phyloP scores from a whole-genome alignment of 1,140 invertebrate genomes.

The Parapsyche elsis region DNA sequence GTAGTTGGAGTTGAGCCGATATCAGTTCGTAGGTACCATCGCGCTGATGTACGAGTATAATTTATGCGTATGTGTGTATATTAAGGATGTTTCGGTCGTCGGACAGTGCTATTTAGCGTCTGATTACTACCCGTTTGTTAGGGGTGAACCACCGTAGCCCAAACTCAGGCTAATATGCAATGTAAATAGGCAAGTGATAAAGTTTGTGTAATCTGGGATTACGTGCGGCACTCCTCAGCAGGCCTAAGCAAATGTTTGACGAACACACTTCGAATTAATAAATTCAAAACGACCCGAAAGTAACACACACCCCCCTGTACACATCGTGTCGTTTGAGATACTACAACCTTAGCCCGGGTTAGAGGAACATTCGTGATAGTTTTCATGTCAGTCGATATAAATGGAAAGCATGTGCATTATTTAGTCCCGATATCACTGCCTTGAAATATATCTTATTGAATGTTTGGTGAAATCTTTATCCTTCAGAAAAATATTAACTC shows the following conservation, averaged over 20 bases:
- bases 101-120: not conserved
- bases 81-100: not conserved
- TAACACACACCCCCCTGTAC: not conserved
- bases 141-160: not conserved
- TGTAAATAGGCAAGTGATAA: constrained; percentile 41
- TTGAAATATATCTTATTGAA: too few species aligned
- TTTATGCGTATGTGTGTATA: not conserved
- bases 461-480: too few species aligned
- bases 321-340: not conserved
- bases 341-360: too few species aligned
- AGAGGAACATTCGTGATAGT: too few species aligned
- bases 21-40: not conserved
- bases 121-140: not conserved
- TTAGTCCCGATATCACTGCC: too few species aligned
- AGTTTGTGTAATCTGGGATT: constrained; percentile 40
- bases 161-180: constrained; percentile 25
- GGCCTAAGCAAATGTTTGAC: constrained; percentile 30
- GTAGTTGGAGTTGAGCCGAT: not conserved
- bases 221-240: not conserved
- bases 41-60: too few species aligned
- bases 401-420: too few species aligned
- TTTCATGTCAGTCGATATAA: too few species aligned
- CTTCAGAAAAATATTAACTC: too few species aligned
- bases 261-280: constrained; percentile 29
- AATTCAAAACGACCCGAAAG: constrained; percentile 12